These are phyloP conservation scores for Megalops atlanticus DNA, from an alignment of 2,113 vertebrate species.

Conservation along the genomic window DNA sequence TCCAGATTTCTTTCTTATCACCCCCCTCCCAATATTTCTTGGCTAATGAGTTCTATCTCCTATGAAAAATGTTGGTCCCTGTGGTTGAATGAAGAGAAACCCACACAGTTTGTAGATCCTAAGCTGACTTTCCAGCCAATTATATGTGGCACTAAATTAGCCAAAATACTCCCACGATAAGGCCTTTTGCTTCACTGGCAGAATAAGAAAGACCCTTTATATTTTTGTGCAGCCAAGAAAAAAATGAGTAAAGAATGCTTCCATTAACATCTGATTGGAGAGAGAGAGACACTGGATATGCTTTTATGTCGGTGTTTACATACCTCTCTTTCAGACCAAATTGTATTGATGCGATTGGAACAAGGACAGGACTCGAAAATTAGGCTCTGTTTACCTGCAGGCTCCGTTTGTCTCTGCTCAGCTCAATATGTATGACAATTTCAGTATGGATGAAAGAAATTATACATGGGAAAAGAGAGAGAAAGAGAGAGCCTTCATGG, in stretches of 20 bases:
- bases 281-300: background rate
- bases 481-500: conserved; percentile 23
- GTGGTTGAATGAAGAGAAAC: conserved; percentile 53
- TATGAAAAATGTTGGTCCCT: conserved; percentile 56
- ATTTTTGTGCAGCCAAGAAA: background rate
- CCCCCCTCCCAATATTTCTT: conserved; percentile 18
- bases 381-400: conserved; percentile 35
- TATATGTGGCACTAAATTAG: conserved; percentile 51
- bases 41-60: conserved; percentile 57
- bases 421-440: conserved; percentile 36
- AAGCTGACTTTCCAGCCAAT: conserved; percentile 42
- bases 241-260: conserved; percentile 5
- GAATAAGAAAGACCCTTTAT: background rate
- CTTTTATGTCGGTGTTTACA: background rate
- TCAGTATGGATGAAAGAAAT: conserved; percentile 39
- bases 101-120: conserved; percentile 42
- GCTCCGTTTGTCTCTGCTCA: conserved; percentile 26
- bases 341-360: background rate
- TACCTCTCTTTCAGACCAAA: background rate
- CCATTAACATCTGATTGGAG: background rate
- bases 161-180: conserved; percentile 17
- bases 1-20: too few species aligned
- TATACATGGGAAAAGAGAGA: background rate
- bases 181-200: background rate
- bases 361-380: conserved; percentile 24